These are phyloP conservation scores for Rutpela maculata DNA, from an alignment of 2,888 invertebrate genomes.

Conservation along the genomic window DNA sequence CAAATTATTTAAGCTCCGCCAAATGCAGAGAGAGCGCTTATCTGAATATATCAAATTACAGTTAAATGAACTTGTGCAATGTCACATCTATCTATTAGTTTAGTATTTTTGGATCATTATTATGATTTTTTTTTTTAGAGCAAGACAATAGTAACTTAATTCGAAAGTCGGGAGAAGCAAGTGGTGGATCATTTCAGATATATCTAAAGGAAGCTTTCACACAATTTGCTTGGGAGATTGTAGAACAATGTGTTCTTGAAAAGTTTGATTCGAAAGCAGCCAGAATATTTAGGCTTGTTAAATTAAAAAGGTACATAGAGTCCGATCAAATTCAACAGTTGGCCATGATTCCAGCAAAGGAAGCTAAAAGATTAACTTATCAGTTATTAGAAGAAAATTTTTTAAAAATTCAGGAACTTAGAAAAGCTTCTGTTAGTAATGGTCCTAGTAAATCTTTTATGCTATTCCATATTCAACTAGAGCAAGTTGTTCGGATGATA, in stretches of 20 bases:
- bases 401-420: slow-evolving; percentile 81
- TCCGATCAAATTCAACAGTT: slow-evolving; percentile 94
- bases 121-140: slow-evolving; percentile 75
- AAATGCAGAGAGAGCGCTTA: too few species aligned
- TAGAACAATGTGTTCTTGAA: slow-evolving; percentile 90
- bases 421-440: slow-evolving; percentile 60
- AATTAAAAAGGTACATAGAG: slow-evolving; percentile 88
- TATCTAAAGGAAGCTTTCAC: slow-evolving; percentile 83
- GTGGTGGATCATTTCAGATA: slow-evolving; percentile 89
- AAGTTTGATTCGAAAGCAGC: slow-evolving; percentile 90
- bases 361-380: slow-evolving; percentile 92
- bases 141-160: slow-evolving; percentile 89
- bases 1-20: too few species aligned
- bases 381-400: slow-evolving; percentile 89
- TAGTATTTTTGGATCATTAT: too few species aligned
- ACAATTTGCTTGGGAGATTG: slow-evolving; percentile 82
- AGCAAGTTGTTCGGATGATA: slow-evolving; percentile 81
- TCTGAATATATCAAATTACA: too few species aligned
- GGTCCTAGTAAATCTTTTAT: slow-evolving; percentile 89
- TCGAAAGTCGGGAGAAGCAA: slow-evolving; percentile 85
- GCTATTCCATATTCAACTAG: slow-evolving; percentile 84
- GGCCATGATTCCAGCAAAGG: slow-evolving; percentile 95
- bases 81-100: too few species aligned
- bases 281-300: slow-evolving; percentile 90
- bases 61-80: too few species aligned